A percentile compares a stretch with the other conserved stretches of the same genome.
Evolutionary conservation across 2,797 vertebrate species (phyloP).

Genomic region (Danio aesculapii): DNA sequence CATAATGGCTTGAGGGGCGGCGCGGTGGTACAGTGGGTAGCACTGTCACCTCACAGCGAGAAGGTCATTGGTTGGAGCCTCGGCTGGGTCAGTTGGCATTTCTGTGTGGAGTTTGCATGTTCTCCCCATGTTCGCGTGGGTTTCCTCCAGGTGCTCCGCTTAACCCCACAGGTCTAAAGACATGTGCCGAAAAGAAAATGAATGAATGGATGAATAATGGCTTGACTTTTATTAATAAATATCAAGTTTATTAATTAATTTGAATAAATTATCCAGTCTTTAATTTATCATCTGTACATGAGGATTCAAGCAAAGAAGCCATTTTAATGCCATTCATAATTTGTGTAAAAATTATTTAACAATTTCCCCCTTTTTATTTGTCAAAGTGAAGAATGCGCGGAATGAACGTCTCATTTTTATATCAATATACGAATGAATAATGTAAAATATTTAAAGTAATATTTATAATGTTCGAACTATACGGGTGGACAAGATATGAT

Average conservation of each 20-base stretch:
- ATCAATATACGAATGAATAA: not conserved
- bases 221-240: too few species aligned
- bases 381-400: not conserved
- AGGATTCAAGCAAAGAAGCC: not conserved
- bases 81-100: too few species aligned
- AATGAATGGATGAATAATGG: too few species aligned
- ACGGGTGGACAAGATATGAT: not conserved
- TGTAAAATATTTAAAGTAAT: not conserved
- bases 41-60: too few species aligned
- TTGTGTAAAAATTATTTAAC: not conserved
- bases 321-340: not conserved
- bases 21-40: too few species aligned
- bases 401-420: not conserved
- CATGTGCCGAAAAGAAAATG: too few species aligned
- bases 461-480: not conserved
- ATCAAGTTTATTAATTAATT: not conserved
- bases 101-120: too few species aligned
- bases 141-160: too few species aligned
- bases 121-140: too few species aligned
- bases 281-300: not conserved
- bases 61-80: too few species aligned
- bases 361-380: not conserved
- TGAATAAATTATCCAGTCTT: not conserved
- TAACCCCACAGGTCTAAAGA: too few species aligned
- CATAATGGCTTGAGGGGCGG: too few species aligned